Evolutionary conservation across 2,888 invertebrate genomes (phyloP).

Genomic region (Heliconius ethilla): DNA sequence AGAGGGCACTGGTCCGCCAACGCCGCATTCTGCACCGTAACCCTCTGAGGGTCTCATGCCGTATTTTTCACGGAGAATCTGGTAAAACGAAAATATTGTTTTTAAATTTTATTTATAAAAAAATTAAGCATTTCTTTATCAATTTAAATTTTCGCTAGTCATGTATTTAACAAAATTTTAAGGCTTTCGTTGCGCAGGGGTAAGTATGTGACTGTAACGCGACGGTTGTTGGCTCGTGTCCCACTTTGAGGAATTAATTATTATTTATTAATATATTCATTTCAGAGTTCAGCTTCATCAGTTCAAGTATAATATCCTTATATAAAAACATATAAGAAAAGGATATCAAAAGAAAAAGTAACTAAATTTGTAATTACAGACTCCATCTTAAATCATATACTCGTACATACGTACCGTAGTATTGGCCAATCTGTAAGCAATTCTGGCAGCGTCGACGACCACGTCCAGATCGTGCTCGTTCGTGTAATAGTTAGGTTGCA

Average conservation of each 20-base stretch:
- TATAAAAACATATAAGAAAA: too few relatives aligned
- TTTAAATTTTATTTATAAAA: too few relatives aligned
- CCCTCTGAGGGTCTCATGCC: conserved; percentile 77
- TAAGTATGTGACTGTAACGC: too few relatives aligned
- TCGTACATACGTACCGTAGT: conserved; percentile 67
- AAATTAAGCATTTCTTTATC: background rate
- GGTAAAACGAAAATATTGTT: background rate
- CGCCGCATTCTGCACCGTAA: conserved; percentile 76
- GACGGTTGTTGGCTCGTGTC: too few relatives aligned
- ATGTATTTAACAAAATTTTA: background rate
- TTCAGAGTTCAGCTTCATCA: too few relatives aligned
- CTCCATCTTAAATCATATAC: background rate
- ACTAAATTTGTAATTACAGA: too few relatives aligned
- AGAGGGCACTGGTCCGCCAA: conserved; percentile 72
- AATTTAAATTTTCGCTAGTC: background rate
- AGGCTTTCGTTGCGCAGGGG: too few relatives aligned
- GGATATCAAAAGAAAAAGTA: too few relatives aligned
- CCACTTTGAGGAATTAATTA: too few relatives aligned
- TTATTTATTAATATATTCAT: too few relatives aligned
- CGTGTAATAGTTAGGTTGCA: conserved; percentile 89
- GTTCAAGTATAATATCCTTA: too few relatives aligned
- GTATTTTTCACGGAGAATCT: conserved; percentile 81
- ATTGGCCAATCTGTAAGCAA: conserved; percentile 82
- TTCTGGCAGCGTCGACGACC: conserved; percentile 84
- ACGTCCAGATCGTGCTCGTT: conserved; percentile 85